Conservation (phyloP, 2,797 vertebrate species). For the Selene dorsalis region DNA sequence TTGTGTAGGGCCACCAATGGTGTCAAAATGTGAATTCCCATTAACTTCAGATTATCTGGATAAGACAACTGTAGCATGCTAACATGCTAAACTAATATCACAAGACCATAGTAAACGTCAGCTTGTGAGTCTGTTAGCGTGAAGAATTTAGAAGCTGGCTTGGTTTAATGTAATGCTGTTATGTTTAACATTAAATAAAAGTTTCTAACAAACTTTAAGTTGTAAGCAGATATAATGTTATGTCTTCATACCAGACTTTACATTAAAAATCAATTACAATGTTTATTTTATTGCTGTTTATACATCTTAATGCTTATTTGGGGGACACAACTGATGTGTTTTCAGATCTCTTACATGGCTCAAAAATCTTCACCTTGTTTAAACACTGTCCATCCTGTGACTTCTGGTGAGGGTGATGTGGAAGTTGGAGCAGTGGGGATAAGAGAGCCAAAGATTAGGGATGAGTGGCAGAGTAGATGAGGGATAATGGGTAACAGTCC, state of each 20-base stretch:
- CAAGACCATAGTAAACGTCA: not conserved
- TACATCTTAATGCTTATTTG: not conserved
- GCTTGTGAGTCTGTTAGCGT: not conserved
- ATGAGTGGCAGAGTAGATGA: slow-evolving; percentile 71
- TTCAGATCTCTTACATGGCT: not conserved
- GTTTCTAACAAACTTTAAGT: no score
- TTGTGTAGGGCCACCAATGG: no score
- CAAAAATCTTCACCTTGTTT: not conserved
- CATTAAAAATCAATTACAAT: not conserved
- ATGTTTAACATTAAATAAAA: not conserved
- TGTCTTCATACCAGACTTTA: no score
- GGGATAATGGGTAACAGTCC: slow-evolving; percentile 72
- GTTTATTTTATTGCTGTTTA: not conserved
- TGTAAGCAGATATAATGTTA: no score
- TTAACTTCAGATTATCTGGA: not conserved
- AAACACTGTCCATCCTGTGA: not conserved
- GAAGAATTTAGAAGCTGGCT: not conserved
- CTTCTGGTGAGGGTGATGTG: not conserved
- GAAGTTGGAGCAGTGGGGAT: slow-evolving; percentile 27
- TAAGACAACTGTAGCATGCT: no score
- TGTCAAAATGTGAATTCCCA: not conserved
- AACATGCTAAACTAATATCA: not conserved
- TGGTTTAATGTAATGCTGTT: not conserved
- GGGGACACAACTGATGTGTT: no score
- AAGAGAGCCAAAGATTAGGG: slow-evolving; percentile 68